A percentile compares a stretch with the other conserved stretches of the same genome.
phyloP scores from a whole-genome alignment of 1,140 invertebrate species.

The Rhagoletis pomonella region DNA sequence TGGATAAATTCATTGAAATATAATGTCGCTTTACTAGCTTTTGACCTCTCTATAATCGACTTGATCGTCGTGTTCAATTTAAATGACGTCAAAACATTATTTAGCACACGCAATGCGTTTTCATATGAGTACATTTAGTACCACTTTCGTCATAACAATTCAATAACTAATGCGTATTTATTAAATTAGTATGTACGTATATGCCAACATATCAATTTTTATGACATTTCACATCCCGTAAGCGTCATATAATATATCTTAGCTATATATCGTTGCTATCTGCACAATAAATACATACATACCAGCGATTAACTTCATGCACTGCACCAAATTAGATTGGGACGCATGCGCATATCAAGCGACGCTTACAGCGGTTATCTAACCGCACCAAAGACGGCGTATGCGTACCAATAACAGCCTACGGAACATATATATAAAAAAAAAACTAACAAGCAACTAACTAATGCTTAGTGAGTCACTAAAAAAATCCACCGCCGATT shows the following conservation, averaged over 20 bases:
- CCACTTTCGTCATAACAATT: not conserved
- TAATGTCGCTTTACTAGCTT: no score
- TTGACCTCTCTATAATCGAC: no score
- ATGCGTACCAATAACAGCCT: not conserved
- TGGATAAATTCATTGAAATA: no score
- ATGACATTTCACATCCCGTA: not conserved
- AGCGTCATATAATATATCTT: not conserved
- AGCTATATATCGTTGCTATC: not conserved
- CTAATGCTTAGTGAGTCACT: not conserved
- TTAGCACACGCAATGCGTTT: not conserved
- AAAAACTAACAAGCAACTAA: not conserved
- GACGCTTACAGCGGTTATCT: not conserved
- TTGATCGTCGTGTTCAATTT: not conserved
- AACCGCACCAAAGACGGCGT: slow-evolving; percentile 16
- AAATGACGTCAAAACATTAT: not conserved
- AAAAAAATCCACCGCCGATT: not conserved
- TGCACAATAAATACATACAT: not conserved
- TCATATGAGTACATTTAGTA: not conserved
- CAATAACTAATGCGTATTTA: not conserved
- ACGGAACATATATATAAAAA: not conserved
- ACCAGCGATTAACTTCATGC: not conserved
- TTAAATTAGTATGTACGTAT: not conserved
- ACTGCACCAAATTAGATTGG: slow-evolving; percentile 13
- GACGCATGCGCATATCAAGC: not conserved
- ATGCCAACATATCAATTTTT: slow-evolving; percentile 24